Evolutionary conservation across 2,797 vertebrate species (phyloP), one percentile per base, ranked within the genome.

Genomic region (Parauchenoglanis punctatus): DNA sequence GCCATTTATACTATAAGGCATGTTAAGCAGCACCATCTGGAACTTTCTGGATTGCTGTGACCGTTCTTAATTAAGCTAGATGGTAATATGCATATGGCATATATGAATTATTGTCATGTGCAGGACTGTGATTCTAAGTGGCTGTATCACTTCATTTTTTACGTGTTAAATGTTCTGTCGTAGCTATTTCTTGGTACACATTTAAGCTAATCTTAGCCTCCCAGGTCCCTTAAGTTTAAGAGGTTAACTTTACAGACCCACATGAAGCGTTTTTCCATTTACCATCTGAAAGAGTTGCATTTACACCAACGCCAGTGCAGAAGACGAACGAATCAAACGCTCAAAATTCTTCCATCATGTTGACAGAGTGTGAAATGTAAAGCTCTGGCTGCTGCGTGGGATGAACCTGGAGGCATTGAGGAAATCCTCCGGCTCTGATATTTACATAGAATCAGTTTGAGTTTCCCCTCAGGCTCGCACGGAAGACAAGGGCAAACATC

Each of bases 401-500:
- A 78, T 40, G n/a, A 82, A 63, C 68, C 58, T 85, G 76, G 17
- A 7, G 59, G 76, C 68, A 25, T 11, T 7, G 67, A 81, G 44
- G 86, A 89, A 84, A 86, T 86, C 80, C 85, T 83, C 25, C 49
- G 58, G 68, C 81, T 84, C 35, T 83, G 73, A 67, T 89, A 89
- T 91, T 89, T 89, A 81, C 89, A 89, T 58, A 81, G 65, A 88
- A 73, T 28, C 59, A 56, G 82, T 49, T 23, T 58, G 59, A 58
- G 81, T 87, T 89, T 88, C 52, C 78, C 65, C 40, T 70, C 75
- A 54, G 81, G 83, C 84, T 87, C 68, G 20, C 35, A 18, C 65
- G 68, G 40, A 73, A 88, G 88, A 85, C 68, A 44, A 83, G 76
- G 82, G 67, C 87, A 40, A 81, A 86, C 65, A 90, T 91, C 84